Evolutionary conservation across 2,113 vertebrate species (phyloP), one percentile per base, ranked within the genome.

Genomic region (Lycocorax pyrrhopterus): DNA sequence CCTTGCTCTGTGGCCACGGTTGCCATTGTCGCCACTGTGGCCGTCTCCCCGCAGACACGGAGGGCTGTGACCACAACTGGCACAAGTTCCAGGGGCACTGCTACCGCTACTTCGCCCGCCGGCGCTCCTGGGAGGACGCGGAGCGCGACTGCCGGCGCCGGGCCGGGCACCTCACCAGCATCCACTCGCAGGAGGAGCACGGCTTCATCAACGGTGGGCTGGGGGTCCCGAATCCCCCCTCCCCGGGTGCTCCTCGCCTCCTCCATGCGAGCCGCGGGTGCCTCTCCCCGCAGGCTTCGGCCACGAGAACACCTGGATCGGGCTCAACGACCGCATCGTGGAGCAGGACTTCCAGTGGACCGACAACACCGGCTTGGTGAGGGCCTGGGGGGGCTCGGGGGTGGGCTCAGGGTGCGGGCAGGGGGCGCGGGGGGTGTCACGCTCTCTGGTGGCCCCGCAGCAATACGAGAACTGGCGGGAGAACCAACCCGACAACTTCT

Each of bases 281-380:
- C 63, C 16, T 71, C 8, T 46, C 26, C 60, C 69, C 6, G 10
- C 93, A 99, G 99, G 98, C 35, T 98, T 99, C 16, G 99, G 99
- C 62, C 99, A 98, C 6, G 99, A 99, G 91, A 99, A 99, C 97
- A 99, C 99, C 8, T 99, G 99, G 99, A 99, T 99, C 5, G 99
- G 99, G 37, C 97, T 99, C 56, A 99, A 99, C 2, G 99, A 99
- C 96, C 97, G 99, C n/a, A 99, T 99, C 4, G 99, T 99, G 96
- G 99, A 99, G 95, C 98, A 99, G 41, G 99, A 99, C 78, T 99
- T 99, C 97, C 99, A 99, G 96, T 99, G 99, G 99, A 99, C 99
- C 0, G 99, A 99, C 97, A 99, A 98, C 97, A 99, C 98, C 3
- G 99, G 97, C 56, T 90, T 99, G 98, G 99, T 99, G 96, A 98